Percentiles rank a stretch among this genome's conserved stretches.
These are phyloP conservation scores for Anser brachyrhynchus DNA, from an alignment of 2,113 vertebrate genomes.

Conservation along the genomic window DNA sequence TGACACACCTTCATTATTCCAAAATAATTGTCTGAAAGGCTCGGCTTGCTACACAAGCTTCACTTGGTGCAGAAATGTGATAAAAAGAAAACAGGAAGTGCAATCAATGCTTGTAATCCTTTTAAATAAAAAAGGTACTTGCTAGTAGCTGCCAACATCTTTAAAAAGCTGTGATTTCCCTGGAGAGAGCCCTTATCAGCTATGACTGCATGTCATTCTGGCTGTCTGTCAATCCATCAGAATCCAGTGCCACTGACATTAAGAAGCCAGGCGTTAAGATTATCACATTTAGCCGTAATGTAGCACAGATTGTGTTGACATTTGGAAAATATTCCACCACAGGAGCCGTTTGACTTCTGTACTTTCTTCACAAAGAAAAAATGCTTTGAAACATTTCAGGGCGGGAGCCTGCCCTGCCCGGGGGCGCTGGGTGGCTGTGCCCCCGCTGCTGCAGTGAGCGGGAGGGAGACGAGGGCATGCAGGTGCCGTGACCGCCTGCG, in stretches of 20 bases:
- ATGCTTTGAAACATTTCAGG: not conserved
- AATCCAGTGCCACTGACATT: conserved; percentile 71
- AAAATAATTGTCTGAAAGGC: conserved; percentile 58
- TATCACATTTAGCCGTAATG: conserved; percentile 75
- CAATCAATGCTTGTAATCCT: conserved; percentile 63
- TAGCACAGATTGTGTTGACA: conserved; percentile 79
- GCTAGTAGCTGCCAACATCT: conserved; percentile 52
- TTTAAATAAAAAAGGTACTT: conserved; percentile 62
- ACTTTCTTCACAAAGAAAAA: conserved; percentile 61
- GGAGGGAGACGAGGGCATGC: not conserved
- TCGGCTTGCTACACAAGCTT: conserved; percentile 17
- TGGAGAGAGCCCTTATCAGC: conserved; percentile 45
- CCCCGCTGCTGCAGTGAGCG: accelerated
- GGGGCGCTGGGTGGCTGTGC: not conserved
- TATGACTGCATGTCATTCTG: conserved; percentile 61
- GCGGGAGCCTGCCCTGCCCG: not conserved
- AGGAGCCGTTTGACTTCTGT: conserved; percentile 75
- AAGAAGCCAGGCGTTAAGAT: conserved; percentile 68
- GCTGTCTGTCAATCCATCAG: conserved; percentile 71
- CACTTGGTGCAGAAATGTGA: conserved; percentile 57
- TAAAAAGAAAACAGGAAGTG: conserved; percentile 53
- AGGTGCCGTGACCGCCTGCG: accelerated
- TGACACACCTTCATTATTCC: conserved; percentile 58
- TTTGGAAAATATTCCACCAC: conserved; percentile 77
- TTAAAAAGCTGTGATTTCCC: conserved; percentile 70